Conservation (phyloP, 2,113 vertebrate genomes). For the Ceyx margarethae region DNA sequence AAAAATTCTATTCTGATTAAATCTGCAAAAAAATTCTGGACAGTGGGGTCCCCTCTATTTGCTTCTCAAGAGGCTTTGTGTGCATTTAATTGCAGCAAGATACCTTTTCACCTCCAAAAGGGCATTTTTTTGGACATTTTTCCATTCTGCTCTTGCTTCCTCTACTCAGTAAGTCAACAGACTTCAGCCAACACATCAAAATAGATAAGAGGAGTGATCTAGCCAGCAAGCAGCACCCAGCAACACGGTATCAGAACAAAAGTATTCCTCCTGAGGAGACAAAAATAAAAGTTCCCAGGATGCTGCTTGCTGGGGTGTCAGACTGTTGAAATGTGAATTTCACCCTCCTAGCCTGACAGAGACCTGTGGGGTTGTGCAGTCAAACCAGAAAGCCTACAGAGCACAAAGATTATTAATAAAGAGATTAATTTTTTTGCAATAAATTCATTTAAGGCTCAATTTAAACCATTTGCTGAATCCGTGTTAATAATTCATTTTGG, state of each 20-base stretch:
- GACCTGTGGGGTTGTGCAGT: accelerated
- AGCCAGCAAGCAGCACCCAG: neutral
- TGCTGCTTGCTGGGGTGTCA: neutral
- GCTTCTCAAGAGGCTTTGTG: neutral
- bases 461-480: neutral
- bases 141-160: neutral
- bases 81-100: neutral
- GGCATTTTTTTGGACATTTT: neutral
- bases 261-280: neutral
- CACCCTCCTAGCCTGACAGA: neutral
- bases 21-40: neutral
- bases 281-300: neutral
- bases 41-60: neutral
- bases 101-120: neutral
- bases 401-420: neutral
- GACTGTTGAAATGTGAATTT: neutral
- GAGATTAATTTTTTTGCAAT: neutral
- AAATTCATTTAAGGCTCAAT: neutral
- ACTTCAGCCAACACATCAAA: neutral
- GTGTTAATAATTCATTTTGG: neutral
- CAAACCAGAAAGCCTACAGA: neutral
- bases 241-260: neutral
- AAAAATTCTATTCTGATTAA: conserved; percentile 44
- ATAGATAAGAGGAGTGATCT: neutral
- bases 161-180: neutral